Base-by-base conservation (phyloP, 2,888 invertebrate genomes). In the Melanchra persicariae region DNA sequence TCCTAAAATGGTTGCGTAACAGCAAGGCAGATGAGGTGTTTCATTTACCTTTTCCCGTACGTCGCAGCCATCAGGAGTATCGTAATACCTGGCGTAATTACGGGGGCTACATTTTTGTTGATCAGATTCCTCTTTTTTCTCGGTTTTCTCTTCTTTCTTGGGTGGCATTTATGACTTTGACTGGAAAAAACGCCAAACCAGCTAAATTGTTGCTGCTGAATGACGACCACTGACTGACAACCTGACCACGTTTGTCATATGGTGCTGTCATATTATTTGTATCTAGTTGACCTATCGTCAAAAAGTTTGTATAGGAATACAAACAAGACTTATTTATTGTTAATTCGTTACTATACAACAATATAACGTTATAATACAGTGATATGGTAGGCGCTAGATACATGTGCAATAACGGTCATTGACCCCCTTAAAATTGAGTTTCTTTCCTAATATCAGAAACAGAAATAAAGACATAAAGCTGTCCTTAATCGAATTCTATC, bases 21-120 rank as follows among this genome's bases (percentile, higher is more conserved):
- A 9, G 30, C 30, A 30, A 30, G 30, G 30, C 30, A 30, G 30
- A 34, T 34, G 8, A 34, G 34, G 34, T 34, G 34, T 34, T 17
- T 30, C 12, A 12, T 26, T 47, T 62, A 94, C 95, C 92, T 95
- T 95, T 66, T 91, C 91, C 0, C 55, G 22, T 3, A 94, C 73
- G 68, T 95, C 90, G 60, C 92, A 91, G 17, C 95, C 95, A 57
- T 95, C 95, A 0, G 95, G 95, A 0, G 91, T 89, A 64, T 95
- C 95, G 71, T 94, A 95, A 77, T 95, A 95, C 45, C 85, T 87
- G 30, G 92, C 91, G 76, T 95, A 94, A 47, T 89, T 92, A 0
- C 91, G 87, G 26, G 51, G 0, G 9, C 75, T 54, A 52, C 70
- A 69, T 60, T 24, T 7, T 24, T 34, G 26, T 17, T n/a, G n/a